Percentiles rank a stretch among this genome's conserved stretches.
Evolutionary conservation across 2,888 invertebrate genomes (phyloP).

Genomic region (Phragmatobia fuliginosa): DNA sequence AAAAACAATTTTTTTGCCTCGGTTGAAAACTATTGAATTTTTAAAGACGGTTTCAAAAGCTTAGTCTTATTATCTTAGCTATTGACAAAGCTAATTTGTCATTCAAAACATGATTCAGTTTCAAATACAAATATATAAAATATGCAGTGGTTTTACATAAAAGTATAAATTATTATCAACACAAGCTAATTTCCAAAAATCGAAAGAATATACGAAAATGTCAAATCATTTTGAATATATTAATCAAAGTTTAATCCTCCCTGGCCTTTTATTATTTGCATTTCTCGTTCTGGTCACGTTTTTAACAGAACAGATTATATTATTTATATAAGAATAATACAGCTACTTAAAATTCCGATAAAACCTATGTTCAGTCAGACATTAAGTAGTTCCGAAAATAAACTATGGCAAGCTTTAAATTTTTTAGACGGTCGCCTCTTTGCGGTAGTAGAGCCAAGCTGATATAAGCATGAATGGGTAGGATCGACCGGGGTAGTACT

Average conservation of each 20-base stretch:
- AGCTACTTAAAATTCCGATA: slow-evolving; percentile 3
- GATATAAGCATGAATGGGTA: no score
- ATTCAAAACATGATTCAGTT: neutral
- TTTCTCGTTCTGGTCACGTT: slow-evolving; percentile 4
- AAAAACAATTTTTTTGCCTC: no score
- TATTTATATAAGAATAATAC: neutral
- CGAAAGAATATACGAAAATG: neutral
- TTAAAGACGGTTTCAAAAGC: no score
- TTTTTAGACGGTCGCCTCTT: neutral
- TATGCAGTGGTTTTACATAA: neutral
- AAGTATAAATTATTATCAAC: neutral
- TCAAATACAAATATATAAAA: neutral
- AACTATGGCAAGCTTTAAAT: neutral
- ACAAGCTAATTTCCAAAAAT: neutral
- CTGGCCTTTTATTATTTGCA: neutral
- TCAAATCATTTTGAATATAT: neutral
- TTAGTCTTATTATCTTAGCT: no score
- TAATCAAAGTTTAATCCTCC: neutral
- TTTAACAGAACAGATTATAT: neutral
- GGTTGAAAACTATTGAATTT: no score
- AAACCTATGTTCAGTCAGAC: no score
- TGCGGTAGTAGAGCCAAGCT: no score
- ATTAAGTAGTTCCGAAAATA: neutral
- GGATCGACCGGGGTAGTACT: no score
- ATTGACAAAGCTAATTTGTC: no score